Conservation (phyloP, 1,140 invertebrate genomes). For the Trichoplusia ni region DNA sequence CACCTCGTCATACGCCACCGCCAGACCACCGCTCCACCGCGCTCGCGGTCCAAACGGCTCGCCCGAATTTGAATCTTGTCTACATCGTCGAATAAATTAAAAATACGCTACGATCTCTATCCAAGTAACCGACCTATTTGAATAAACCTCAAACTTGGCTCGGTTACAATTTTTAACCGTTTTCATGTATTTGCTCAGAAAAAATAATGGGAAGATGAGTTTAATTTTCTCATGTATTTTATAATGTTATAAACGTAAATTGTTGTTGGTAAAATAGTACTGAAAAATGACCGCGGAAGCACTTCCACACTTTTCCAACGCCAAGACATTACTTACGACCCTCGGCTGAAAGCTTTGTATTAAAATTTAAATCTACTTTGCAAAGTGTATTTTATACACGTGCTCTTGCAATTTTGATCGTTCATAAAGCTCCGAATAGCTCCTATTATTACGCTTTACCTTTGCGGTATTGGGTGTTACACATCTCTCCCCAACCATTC, state of each 20-base stretch:
- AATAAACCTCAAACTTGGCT: not conserved
- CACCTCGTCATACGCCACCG: not conserved
- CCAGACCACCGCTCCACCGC: not conserved
- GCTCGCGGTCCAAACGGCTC: not conserved
- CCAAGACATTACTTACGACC: conserved; percentile 76
- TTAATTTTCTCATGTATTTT: conserved; percentile 19
- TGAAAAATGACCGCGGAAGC: conserved; percentile 33
- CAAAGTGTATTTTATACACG: conserved; percentile 81
- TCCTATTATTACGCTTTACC: conserved; percentile 77
- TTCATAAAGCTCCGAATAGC: conserved; percentile 78
- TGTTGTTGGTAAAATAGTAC: conserved; percentile 18
- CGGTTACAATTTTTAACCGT: not conserved
- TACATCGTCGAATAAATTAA: not conserved
- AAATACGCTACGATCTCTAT: not conserved
- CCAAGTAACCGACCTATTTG: not conserved
- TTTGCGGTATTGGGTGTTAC: conserved; percentile 77
- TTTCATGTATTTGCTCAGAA: too few species aligned
- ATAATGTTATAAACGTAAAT: conserved; percentile 13
- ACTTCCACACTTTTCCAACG: conserved; percentile 69
- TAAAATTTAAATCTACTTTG: conserved; percentile 82
- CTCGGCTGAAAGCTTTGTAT: conserved; percentile 79
- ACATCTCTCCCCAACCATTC: conserved; percentile 63
- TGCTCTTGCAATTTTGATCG: conserved; percentile 80
- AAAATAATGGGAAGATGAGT: not conserved
- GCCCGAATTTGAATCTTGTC: too few species aligned